Percentiles rank a stretch among this genome's conserved stretches.
These are phyloP conservation scores for Phocoena phocoena DNA, from an alignment of 2,113 vertebrate species.

Conservation along the genomic window DNA sequence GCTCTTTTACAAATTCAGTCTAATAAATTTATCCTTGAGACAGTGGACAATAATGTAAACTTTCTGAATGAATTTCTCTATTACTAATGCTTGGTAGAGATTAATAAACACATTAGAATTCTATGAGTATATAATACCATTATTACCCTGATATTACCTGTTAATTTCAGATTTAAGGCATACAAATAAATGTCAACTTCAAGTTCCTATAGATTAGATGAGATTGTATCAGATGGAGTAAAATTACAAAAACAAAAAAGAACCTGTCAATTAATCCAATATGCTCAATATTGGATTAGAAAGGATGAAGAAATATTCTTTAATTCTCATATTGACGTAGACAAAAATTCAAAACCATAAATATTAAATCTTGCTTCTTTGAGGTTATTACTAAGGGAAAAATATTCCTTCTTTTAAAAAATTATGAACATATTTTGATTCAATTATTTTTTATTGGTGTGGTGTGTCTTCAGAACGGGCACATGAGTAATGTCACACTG, in stretches of 20 bases:
- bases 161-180: constrained; percentile 3
- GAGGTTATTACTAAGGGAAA: not conserved
- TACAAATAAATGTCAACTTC: not conserved
- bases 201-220: not conserved
- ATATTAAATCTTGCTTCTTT: not conserved
- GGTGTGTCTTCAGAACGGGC: not conserved
- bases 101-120: not conserved
- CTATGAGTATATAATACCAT: not conserved
- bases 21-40: not conserved
- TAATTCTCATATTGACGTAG: not conserved
- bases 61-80: not conserved
- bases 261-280: not conserved
- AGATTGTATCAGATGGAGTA: not conserved
- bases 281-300: not conserved
- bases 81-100: not conserved
- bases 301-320: not conserved
- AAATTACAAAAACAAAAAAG: not conserved
- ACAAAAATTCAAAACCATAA: not conserved
- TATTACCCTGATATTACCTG: not conserved
- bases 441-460: not conserved
- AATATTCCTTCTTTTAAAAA: not conserved
- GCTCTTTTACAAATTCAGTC: not conserved
- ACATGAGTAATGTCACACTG: not conserved
- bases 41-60: not conserved
- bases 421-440: not conserved